Evolutionary conservation across 2,888 invertebrate species (phyloP).

Genomic region (Agonopterix heracliana): DNA sequence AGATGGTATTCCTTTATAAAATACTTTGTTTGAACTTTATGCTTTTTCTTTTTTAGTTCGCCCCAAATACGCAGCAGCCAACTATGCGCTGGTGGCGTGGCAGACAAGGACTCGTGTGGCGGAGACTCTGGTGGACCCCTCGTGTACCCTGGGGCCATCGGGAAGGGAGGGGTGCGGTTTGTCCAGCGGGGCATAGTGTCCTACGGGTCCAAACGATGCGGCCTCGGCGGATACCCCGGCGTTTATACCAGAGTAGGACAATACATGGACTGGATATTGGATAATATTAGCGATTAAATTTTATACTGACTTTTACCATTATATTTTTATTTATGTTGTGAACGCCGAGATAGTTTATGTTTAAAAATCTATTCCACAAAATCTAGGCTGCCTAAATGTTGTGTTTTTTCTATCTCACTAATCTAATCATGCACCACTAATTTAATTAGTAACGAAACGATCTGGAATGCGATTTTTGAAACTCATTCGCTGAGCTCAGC

Average conservation of each 20-base stretch:
- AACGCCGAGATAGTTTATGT: no score
- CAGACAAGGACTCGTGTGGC: slow-evolving; percentile 77
- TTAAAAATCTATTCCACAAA: no score
- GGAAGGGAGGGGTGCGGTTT: slow-evolving; percentile 51
- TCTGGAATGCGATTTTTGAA: no score
- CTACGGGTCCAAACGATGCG: slow-evolving; percentile 72
- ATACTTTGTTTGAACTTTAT: no score
- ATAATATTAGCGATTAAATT: slow-evolving; percentile 44
- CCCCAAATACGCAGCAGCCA: slow-evolving; percentile 58
- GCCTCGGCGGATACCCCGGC: slow-evolving; percentile 68
- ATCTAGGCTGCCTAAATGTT: no score
- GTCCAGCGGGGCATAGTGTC: slow-evolving; percentile 79
- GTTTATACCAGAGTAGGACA: slow-evolving; percentile 75
- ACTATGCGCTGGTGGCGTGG: slow-evolving; percentile 72
- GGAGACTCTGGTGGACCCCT: slow-evolving; percentile 84
- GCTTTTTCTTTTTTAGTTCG: slow-evolving; percentile 17
- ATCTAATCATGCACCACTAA: no score
- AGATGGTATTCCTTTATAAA: no score
- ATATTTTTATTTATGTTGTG: no score
- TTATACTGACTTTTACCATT: no score
- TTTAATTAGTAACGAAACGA: no score
- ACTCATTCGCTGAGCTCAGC: no score
- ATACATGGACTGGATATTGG: slow-evolving; percentile 78
- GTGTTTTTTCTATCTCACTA: no score
- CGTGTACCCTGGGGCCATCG: slow-evolving; percentile 44